These are phyloP conservation scores for Polyommatus iphigenia DNA, from an alignment of 2,888 invertebrate genomes.

Conservation along the genomic window DNA sequence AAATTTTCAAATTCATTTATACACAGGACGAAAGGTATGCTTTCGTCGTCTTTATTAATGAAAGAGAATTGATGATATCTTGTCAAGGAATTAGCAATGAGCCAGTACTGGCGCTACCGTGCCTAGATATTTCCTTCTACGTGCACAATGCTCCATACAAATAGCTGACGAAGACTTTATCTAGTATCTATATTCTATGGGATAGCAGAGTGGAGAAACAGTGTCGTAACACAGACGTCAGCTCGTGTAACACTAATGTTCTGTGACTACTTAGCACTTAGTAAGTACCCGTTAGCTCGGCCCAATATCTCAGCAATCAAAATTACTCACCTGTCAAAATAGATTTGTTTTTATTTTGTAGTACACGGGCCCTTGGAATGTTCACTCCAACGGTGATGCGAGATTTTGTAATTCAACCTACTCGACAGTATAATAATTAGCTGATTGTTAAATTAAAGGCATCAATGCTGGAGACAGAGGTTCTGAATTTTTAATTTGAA, in stretches of 20 bases:
- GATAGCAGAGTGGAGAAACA: neutral
- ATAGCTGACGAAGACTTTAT: neutral
- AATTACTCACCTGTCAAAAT: slow-evolving; percentile 30
- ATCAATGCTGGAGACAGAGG: neutral
- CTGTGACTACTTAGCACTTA: slow-evolving; percentile 13
- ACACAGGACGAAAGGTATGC: too few relatives aligned
- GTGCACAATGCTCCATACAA: neutral
- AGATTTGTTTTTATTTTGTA: slow-evolving; percentile 27
- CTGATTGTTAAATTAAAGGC: neutral
- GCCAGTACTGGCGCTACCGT: too few relatives aligned
- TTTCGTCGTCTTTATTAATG: too few relatives aligned
- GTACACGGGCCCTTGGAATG: slow-evolving; percentile 9
- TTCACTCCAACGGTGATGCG: neutral
- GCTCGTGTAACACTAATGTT: slow-evolving; percentile 9
- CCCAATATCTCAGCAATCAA: slow-evolving; percentile 29
- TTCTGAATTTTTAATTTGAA: neutral
- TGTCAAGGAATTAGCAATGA: too few relatives aligned
- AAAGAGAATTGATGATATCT: too few relatives aligned
- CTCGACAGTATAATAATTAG: neutral
- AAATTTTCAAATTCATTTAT: too few relatives aligned
- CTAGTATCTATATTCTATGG: neutral
- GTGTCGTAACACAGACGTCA: slow-evolving; percentile 23
- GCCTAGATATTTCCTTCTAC: neutral
- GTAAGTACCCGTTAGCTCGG: slow-evolving; percentile 15
- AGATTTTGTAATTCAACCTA: slow-evolving; percentile 2